These are phyloP conservation scores for Stichodactyla helianthus DNA, from an alignment of 64 coral and sea anemone genomes.

Conservation along the genomic window DNA sequence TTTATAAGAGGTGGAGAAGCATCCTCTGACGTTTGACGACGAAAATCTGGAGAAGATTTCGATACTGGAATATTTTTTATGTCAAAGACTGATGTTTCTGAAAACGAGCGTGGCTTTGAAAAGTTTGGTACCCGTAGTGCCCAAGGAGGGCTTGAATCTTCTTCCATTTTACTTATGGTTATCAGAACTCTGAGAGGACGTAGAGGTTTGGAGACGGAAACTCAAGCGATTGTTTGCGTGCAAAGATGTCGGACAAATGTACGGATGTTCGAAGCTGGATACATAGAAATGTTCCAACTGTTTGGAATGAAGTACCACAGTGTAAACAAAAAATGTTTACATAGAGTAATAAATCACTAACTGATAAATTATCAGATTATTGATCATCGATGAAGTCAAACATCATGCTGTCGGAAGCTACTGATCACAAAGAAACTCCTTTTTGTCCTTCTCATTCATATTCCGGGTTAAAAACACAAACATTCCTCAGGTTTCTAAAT, in stretches of 20 bases:
- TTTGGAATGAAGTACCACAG: background rate
- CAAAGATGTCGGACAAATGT: background rate
- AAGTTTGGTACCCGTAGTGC: background rate
- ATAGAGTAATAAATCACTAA: background rate
- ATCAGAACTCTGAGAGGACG: background rate
- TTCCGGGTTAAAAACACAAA: background rate
- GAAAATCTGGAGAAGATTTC: slow-evolving; percentile 8
- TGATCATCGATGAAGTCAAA: background rate
- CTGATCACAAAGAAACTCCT: background rate
- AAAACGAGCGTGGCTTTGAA: slow-evolving; percentile 18
- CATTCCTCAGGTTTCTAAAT: background rate
- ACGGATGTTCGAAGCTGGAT: background rate
- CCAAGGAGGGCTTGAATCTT: background rate
- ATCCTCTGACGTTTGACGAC: background rate
- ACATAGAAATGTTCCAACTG: slow-evolving; percentile 1
- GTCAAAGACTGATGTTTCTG: slow-evolving; percentile 49
- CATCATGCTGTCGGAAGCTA: background rate
- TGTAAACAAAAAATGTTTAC: slow-evolving; percentile 10
- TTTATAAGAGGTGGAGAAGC: background rate
- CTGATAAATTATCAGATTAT: background rate
- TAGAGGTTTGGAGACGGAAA: background rate
- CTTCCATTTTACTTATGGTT: background rate
- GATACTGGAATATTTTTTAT: background rate
- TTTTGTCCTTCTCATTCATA: background rate
- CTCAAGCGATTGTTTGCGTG: background rate